phyloP scores from a whole-genome alignment of 2,888 invertebrate genomes.

The Epinotia bilunana region DNA sequence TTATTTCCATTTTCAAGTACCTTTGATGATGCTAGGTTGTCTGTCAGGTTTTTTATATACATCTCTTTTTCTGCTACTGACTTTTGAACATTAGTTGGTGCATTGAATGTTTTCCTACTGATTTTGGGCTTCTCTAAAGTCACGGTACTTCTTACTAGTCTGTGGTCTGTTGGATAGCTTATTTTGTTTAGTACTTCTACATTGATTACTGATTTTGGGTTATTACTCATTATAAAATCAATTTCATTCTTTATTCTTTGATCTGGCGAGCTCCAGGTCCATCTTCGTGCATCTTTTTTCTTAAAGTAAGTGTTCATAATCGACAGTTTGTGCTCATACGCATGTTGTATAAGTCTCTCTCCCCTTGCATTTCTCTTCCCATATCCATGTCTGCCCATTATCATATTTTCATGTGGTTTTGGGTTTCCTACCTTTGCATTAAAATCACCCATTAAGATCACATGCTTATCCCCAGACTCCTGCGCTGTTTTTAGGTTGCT shows the following conservation, averaged over 20 bases:
- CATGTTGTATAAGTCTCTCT: slow-evolving; percentile 46
- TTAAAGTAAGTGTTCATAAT: slow-evolving; percentile 47
- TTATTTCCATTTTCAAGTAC: neutral
- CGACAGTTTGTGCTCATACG: slow-evolving; percentile 46
- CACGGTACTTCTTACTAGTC: neutral
- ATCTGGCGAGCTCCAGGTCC: slow-evolving; percentile 31
- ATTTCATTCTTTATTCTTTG: slow-evolving; percentile 42
- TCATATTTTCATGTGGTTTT: slow-evolving; percentile 27
- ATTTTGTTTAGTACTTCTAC: neutral
- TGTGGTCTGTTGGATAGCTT: too few species aligned
- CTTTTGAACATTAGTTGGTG: neutral
- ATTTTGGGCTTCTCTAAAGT: slow-evolving; percentile 22
- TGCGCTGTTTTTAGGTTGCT: slow-evolving; percentile 29
- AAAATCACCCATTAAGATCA: neutral
- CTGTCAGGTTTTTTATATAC: neutral
- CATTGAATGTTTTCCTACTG: slow-evolving; percentile 32
- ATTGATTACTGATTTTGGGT: slow-evolving; percentile 30
- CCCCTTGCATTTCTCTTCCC: slow-evolving; percentile 47
- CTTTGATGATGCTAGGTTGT: neutral
- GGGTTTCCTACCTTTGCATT: slow-evolving; percentile 20
- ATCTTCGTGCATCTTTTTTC: neutral
- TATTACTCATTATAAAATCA: slow-evolving; percentile 45
- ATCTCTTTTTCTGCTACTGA: neutral
- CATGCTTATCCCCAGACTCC: slow-evolving; percentile 18
- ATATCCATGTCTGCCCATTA: slow-evolving; percentile 44